Evolutionary conservation across 2,113 vertebrate species (phyloP).

Genomic region (Otis tarda): DNA sequence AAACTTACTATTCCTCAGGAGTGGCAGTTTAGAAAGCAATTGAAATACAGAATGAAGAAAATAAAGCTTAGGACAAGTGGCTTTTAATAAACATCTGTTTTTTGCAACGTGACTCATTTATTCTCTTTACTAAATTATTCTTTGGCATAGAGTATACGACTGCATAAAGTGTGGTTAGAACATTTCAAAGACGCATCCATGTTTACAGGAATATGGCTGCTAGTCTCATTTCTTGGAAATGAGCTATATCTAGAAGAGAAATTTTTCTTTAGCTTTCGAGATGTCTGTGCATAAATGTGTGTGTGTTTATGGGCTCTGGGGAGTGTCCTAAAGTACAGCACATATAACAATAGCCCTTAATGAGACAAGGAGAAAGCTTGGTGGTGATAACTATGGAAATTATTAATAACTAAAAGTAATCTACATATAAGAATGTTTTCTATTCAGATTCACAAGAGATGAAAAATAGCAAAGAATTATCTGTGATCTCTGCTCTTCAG

Average conservation of each 20-base stretch:
- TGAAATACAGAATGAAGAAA: background rate
- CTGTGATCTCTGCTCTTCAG: slow-evolving; percentile 34
- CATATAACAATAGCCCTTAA: background rate
- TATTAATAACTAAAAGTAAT: slow-evolving; percentile 4
- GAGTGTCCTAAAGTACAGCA: background rate
- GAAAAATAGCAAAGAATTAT: slow-evolving; percentile 26
- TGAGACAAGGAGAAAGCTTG: slow-evolving; percentile 48
- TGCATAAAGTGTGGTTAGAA: slow-evolving; percentile 27
- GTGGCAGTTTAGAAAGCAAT: slow-evolving; percentile 18
- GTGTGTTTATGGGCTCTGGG: background rate
- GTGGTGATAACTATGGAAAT: slow-evolving; percentile 17
- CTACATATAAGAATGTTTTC: slow-evolving; percentile 19
- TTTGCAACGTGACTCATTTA: slow-evolving; percentile 53
- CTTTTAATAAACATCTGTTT: slow-evolving; percentile 49
- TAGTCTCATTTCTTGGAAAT: background rate
- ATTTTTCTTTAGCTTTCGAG: slow-evolving; percentile 13
- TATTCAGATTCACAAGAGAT: slow-evolving; percentile 24
- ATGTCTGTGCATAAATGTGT: background rate
- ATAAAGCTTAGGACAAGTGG: background rate
- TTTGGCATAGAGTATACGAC: background rate
- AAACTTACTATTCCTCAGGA: background rate
- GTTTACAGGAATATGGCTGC: slow-evolving; percentile 52
- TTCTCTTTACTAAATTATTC: slow-evolving; percentile 65
- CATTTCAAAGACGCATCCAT: slow-evolving; percentile 20
- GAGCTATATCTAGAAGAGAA: background rate